A percentile compares a stretch with the other conserved stretches of the same genome.
Conservation (phyloP, 1,140 invertebrate genomes). For the Pseudomyrmex concolor region DNA sequence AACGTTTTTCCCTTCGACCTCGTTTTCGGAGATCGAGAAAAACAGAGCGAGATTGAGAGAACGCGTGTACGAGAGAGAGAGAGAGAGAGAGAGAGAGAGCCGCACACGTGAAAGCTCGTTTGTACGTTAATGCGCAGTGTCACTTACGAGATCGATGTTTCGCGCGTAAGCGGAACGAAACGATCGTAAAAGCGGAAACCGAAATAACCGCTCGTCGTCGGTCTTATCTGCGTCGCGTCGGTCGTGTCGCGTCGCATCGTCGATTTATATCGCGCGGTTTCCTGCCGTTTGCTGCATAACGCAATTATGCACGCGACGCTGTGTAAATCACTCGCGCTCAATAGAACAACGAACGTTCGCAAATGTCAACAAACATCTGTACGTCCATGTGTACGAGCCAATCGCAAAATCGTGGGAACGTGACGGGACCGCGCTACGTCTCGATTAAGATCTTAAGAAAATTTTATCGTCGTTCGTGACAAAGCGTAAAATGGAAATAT, state of each 20-base stretch:
- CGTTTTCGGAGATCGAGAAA: conserved; percentile 32
- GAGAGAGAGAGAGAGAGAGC: conserved; percentile 31
- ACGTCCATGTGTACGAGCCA: background rate
- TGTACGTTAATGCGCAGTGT: conserved; percentile 43
- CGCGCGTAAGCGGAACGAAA: conserved; percentile 30
- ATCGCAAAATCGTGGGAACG: background rate
- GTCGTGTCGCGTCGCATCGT: background rate
- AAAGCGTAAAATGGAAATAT: background rate
- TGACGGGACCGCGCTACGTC: background rate
- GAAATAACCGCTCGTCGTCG: conserved; percentile 11
- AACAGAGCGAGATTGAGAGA: background rate
- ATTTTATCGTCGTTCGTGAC: conserved; percentile 12
- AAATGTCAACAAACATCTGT: no score
- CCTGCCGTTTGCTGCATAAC: background rate
- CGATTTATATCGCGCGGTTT: conserved; percentile 17
- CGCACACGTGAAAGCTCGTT: conserved; percentile 3
- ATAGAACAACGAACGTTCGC: background rate
- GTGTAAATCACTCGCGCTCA: background rate
- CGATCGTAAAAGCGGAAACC: conserved; percentile 12
- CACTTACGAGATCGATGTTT: conserved; percentile 40
- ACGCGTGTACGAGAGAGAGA: background rate
- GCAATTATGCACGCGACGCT: background rate
- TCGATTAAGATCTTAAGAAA: conserved; percentile 1
- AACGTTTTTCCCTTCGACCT: conserved; percentile 44
- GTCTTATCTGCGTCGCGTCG: background rate